Base-by-base conservation (phyloP, 2,888 invertebrate genomes). In the Xanthorhoe spadicearia region DNA sequence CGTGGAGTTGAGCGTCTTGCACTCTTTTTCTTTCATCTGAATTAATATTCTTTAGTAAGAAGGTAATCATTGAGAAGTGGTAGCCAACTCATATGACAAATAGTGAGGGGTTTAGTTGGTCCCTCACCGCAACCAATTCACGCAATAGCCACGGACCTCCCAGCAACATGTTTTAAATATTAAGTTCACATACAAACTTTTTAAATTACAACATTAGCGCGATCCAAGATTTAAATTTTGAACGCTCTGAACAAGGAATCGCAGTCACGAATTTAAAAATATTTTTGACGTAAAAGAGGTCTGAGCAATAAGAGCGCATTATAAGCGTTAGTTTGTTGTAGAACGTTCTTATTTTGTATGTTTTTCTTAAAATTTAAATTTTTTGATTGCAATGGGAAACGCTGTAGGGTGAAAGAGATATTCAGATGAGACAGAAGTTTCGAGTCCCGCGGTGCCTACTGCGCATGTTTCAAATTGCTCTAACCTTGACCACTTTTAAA, bases 91-190 rank as follows among this genome's bases (percentile, higher is more conserved):
- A 60, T 54, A 32, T 54, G 52, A 57, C 43, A 19, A 23, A 23
- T 56, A 48, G 49, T 23, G 32, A 15, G 48, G 46, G 52, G 19
- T 67, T 67, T 38, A 51, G 35, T 63, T 63, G 63, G 67, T 52
- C 52, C 51, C 48, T 15, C 63, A 32, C 63, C 56, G 56, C 3
- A 10, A 64, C 63, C 63, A 49, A 57, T 15, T 58, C 18, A 18
- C 66, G 54, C 54, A 54, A 51, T 58, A 66, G 58, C 58, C 38
- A 66, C 61, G 66, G 48, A 61, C 61, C 66, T 38, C 48, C 66
- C 62, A 18, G 1, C 8, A 35, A 8, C 18, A 9, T 0, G 0
- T 4, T 3, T 15, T 10, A 1, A 1, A 10, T 1, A 50, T 43
- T 43, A 48, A 28, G 2, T 18, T n/a, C 23, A 5, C 7, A 15